Conservation (phyloP, 1,140 invertebrate species). For the Cephus cinctus region DNA sequence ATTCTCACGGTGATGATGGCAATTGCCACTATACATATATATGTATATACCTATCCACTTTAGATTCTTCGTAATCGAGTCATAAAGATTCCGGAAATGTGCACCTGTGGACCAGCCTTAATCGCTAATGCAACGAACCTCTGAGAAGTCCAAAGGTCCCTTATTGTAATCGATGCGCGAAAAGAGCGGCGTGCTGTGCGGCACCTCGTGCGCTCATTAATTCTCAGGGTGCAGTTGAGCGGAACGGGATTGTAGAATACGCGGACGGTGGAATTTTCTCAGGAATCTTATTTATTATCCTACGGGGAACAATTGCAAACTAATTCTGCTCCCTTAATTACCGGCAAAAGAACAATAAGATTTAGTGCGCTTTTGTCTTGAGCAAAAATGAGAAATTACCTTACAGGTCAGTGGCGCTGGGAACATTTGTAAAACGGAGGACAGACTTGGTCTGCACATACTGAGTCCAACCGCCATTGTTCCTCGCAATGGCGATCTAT, state of each 20-base stretch:
- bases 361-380: conserved; percentile 51
- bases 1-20: no score
- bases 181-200: no score
- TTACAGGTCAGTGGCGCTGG: conserved; percentile 40
- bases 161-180: no score
- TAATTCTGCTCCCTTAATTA: conserved; percentile 56
- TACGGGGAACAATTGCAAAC: conserved; percentile 46
- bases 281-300: conserved; percentile 55
- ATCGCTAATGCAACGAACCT: no score
- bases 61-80: no score
- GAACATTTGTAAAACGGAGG: conserved; percentile 4
- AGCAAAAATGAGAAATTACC: conserved; percentile 54
- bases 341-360: conserved; percentile 54
- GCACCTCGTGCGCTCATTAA: conserved; percentile 41
- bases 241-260: conserved; percentile 40
- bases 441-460: neutral
- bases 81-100: no score
- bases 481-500: neutral
- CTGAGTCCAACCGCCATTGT: neutral
- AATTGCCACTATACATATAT: no score
- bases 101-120: no score
- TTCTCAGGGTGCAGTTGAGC: conserved; percentile 36
- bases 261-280: conserved; percentile 43
- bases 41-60: no score
- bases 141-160: no score